Conservation (phyloP, 2,113 vertebrate genomes). For the Gopherus flavomarginatus region DNA sequence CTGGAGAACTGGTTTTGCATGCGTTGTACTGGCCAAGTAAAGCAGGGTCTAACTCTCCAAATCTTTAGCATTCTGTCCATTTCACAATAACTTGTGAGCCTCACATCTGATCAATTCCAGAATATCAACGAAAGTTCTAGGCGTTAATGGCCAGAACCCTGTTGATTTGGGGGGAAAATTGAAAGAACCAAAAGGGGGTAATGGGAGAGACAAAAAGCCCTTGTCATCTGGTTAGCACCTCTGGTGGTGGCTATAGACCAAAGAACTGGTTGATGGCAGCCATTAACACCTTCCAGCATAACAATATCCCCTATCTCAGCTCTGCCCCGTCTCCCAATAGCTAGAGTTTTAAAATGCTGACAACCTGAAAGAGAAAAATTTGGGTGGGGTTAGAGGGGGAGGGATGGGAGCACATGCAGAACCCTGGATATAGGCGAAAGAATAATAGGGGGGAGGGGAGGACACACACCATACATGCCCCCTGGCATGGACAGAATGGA, state of each 20-base stretch:
- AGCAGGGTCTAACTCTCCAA: background rate
- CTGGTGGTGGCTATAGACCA: background rate
- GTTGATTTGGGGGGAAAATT: background rate
- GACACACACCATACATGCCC: no score
- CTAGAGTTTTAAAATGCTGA: no score
- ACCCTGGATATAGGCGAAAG: no score
- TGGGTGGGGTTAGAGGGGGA: no score
- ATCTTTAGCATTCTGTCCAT: background rate
- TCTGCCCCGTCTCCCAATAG: background rate
- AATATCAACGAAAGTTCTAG: background rate
- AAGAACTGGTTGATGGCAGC: background rate
- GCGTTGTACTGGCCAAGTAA: background rate
- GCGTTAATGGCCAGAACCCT: background rate
- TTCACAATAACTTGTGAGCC: background rate
- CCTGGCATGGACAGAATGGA: no score
- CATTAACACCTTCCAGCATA: background rate
- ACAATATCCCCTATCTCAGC: background rate
- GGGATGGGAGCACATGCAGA: background rate
- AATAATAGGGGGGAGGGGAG: no score
- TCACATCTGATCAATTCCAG: background rate
- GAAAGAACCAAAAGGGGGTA: background rate
- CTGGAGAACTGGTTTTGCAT: background rate
- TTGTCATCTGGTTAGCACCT: background rate
- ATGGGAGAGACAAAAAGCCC: background rate
- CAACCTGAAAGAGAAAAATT: background rate